Evolutionary conservation across 2,888 invertebrate species (phyloP).

Genomic region (Listrodromus nycthemerus): DNA sequence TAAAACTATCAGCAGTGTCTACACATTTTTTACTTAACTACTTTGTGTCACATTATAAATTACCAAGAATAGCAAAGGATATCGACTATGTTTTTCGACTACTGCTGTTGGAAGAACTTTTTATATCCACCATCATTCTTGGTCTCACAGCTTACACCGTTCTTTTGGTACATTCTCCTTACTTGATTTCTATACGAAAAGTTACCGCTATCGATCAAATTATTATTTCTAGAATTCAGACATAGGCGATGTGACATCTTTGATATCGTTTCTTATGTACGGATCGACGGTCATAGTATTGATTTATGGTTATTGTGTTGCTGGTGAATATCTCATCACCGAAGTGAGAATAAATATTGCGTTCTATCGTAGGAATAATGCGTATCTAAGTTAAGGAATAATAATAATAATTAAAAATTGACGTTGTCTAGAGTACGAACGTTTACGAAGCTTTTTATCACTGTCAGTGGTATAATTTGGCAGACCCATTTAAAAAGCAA

Average conservation of each 20-base stretch:
- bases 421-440: constrained; percentile 43
- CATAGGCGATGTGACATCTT: constrained; percentile 28
- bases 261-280: constrained; percentile 54
- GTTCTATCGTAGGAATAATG: not conserved
- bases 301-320: constrained; percentile 63
- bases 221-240: constrained; percentile 51
- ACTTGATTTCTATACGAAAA: not conserved
- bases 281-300: constrained; percentile 53
- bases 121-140: constrained; percentile 54
- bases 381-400: not conserved
- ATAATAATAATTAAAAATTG: not conserved
- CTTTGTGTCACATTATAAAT: not conserved
- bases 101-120: constrained; percentile 59
- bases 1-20: not conserved
- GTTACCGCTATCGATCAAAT: not conserved
- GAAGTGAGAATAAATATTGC: constrained; percentile 44
- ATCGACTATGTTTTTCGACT: constrained; percentile 54
- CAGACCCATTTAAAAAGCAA: constrained; percentile 55
- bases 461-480: constrained; percentile 52
- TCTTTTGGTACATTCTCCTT: constrained; percentile 47
- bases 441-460: constrained; percentile 52
- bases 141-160: constrained; percentile 58
- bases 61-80: constrained; percentile 31
- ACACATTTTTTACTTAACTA: not conserved
- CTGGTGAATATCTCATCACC: constrained; percentile 62